These are phyloP conservation scores for mouse (Mus musculus) DNA, from an alignment of 2,113 vertebrate species.

Conservation along the genomic window DNA sequence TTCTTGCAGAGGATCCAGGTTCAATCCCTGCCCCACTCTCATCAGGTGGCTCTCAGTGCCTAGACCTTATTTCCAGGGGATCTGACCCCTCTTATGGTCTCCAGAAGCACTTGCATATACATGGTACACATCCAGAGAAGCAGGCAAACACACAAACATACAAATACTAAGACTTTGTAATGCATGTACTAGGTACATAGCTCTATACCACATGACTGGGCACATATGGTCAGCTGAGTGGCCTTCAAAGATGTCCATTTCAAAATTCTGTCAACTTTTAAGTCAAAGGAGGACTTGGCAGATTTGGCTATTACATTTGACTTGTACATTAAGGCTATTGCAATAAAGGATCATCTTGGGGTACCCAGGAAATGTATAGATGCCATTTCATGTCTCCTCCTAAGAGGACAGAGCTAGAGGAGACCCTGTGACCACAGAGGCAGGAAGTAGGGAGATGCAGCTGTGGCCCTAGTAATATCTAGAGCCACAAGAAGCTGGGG, in stretches of 20 bases:
- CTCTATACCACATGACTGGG: neutral
- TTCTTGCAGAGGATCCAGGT: neutral
- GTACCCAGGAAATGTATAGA: no score
- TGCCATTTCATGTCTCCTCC: neutral
- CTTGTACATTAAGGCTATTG: neutral
- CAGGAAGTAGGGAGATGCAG: neutral
- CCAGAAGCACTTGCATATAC: neutral
- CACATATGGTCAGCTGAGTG: neutral
- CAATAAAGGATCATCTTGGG: neutral
- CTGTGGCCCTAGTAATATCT: neutral
- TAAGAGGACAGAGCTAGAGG: neutral
- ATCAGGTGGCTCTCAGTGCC: neutral
- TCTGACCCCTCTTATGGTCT: neutral
- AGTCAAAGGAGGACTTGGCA: neutral
- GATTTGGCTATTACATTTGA: no score
- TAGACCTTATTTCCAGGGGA: neutral
- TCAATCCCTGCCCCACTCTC: neutral
- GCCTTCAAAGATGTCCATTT: neutral
- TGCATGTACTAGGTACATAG: rapidly evolving
- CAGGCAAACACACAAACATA: neutral
- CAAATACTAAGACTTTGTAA: neutral
- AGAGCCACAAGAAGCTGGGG: neutral
- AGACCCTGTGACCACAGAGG: neutral
- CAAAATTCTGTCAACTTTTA: neutral
- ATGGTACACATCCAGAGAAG: neutral